These are phyloP conservation scores for Patella depressa DNA, from an alignment of 2,888 invertebrate species.

Conservation along the genomic window DNA sequence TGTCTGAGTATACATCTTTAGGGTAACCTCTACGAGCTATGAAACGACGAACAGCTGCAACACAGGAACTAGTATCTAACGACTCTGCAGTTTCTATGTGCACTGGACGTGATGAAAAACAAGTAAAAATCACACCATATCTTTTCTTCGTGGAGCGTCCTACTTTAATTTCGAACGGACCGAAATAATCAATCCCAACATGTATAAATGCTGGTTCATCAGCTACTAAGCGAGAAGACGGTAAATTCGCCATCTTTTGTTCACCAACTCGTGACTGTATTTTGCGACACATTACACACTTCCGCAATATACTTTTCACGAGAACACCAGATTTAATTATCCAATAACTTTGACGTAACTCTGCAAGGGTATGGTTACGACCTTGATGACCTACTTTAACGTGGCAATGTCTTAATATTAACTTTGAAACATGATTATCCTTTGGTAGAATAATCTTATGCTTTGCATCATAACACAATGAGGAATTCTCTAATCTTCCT, in stretches of 20 bases:
- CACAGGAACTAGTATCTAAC: not conserved
- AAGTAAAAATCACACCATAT: conserved; percentile 38
- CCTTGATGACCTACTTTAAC: conserved; percentile 37
- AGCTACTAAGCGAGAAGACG: conserved; percentile 37
- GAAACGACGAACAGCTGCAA: not conserved
- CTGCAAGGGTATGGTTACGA: conserved; percentile 36
- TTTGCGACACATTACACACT: conserved; percentile 35
- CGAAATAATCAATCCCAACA: conserved; percentile 50
- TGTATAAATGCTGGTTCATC: conserved; percentile 43
- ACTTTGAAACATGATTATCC: conserved; percentile 32
- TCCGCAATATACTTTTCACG: conserved; percentile 29
- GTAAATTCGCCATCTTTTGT: conserved; percentile 44
- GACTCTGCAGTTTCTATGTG: not conserved
- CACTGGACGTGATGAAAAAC: conserved; percentile 7
- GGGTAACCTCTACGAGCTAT: not conserved
- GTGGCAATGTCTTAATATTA: conserved; percentile 38
- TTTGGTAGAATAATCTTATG: conserved; percentile 45
- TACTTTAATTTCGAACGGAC: conserved; percentile 27
- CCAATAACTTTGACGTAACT: conserved; percentile 39
- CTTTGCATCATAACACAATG: conserved; percentile 23
- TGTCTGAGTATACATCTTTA: not conserved
- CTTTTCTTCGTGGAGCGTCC: conserved; percentile 25
- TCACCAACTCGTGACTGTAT: conserved; percentile 12
- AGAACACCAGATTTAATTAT: conserved; percentile 34
- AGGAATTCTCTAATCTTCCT: conserved; percentile 31